Evolutionary conservation across 2,797 vertebrate species (phyloP).

Genomic region (Protosalanx chinensis): DNA sequence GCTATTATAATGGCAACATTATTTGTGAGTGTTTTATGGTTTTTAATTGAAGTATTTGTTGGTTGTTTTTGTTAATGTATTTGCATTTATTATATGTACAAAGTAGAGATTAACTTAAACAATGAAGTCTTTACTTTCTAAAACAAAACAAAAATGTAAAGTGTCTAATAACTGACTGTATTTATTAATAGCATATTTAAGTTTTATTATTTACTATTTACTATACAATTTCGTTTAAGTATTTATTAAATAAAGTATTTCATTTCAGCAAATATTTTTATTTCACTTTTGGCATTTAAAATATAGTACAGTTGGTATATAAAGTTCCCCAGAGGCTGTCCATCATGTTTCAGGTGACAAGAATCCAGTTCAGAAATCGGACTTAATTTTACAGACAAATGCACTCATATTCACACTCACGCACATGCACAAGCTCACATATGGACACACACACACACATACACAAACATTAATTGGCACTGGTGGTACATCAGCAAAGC

Average conservation of each 20-base stretch:
- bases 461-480: conserved; percentile 49
- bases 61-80: conserved; percentile 1
- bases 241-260: conserved; percentile 14
- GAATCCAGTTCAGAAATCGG: conserved; percentile 13
- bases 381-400: conserved; percentile 4
- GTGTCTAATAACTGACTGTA: background rate
- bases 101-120: conserved; percentile 32
- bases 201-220: conserved; percentile 22
- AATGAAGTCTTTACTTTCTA: conserved; percentile 21
- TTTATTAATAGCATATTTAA: conserved; percentile 52
- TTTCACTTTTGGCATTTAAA: conserved; percentile 63
- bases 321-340: conserved; percentile 49
- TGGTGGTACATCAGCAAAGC: conserved; percentile 58
- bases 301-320: conserved; percentile 76
- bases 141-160: background rate
- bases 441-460: conserved; percentile 23
- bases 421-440: background rate
- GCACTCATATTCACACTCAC: conserved; percentile 6
- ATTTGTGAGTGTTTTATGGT: background rate
- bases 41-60: conserved; percentile 47
- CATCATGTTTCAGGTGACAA: conserved; percentile 27
- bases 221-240: background rate
- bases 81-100: background rate
- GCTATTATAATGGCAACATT: background rate
- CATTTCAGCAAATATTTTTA: conserved; percentile 57